Evolutionary conservation across 2,888 invertebrate genomes (phyloP), one percentile per base, ranked within the genome.

Genomic region (Eledone cirrhosa): DNA sequence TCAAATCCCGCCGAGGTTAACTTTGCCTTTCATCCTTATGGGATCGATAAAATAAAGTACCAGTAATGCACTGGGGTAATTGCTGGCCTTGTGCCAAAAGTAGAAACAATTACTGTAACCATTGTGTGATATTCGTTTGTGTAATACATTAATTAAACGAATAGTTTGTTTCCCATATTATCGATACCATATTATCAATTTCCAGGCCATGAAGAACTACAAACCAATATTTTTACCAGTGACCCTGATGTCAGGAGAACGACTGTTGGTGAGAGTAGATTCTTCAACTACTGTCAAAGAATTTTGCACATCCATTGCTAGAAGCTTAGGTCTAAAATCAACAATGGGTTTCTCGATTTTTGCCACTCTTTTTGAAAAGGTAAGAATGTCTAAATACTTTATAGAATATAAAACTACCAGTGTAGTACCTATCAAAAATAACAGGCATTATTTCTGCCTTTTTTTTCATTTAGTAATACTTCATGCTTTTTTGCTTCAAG

Each of bases 171-270:
- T 63, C 14, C 1, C 24, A 29, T 27, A 76, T 48, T 24, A 22
- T 33, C 74, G 5, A 27, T 27, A 2, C 24, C 19, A 24, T 48
- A 29, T 76, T 76, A 4, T 74, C 14, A 4, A 47, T 33, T 78
- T 80, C 0, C 80, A 88, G 87, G 87, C 88, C n/a, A 86, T 86
- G 13, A 88, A 88, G 80, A 88, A 88, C 80, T 81, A 84, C 65
- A 88, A 88, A 80, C 88, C 88, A 0, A 84, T 88, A 16, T 79
- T 88, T 65, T 80, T 88, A 19, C 87, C 88, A 16, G 83, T 88
- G 8, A 85, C 86, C 22, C 80, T 87, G 80, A 88, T 88, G 88
- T 86, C 84, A 79, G 84, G 86, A 22, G 83, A 84, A 53, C 79
- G 87, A n/a, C 81, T 86, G 33, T 80, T 88, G 65, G 82, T 86